Conservation (phyloP, 37 sponge, comb jelly and placozoan genomes). For the Amphimedon queenslandica region DNA sequence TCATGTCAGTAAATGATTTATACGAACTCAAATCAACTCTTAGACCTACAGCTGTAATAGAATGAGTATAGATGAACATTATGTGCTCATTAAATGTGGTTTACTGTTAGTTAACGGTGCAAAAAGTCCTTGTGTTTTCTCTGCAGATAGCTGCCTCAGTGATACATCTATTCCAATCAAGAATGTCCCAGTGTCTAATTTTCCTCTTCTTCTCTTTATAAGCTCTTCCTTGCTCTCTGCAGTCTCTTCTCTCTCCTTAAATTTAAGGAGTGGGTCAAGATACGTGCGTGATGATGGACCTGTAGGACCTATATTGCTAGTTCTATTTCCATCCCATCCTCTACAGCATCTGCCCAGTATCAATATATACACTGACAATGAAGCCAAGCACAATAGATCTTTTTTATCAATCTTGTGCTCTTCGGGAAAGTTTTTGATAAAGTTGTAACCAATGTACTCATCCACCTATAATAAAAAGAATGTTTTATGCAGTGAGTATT, state of each 20-base stretch:
- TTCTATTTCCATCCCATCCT: constrained; percentile 54
- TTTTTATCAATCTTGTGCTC: constrained; percentile 9
- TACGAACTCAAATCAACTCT: constrained; percentile 63
- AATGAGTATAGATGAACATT: neutral
- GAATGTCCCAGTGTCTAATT: constrained; percentile 69
- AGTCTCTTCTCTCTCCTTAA: neutral
- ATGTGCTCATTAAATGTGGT: neutral
- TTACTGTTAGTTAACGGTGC: constrained; percentile 77
- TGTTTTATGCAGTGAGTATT: neutral
- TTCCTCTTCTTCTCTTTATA: constrained; percentile 8
- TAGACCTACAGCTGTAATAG: constrained; percentile 56
- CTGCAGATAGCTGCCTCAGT: constrained; percentile 33
- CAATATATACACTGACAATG: constrained; percentile 41
- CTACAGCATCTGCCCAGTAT: constrained; percentile 76
- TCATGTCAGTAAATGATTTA: constrained; percentile 66
- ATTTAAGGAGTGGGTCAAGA: neutral
- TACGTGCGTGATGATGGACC: neutral
- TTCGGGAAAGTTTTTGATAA: constrained; percentile 29
- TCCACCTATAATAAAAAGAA: constrained; percentile 42
- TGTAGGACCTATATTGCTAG: neutral
- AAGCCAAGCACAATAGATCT: constrained; percentile 31
- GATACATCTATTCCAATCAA: constrained; percentile 74
- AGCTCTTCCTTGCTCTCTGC: neutral
- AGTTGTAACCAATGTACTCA: constrained; percentile 32
- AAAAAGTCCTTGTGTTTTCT: constrained; percentile 50